Evolutionary conservation across 1,140 invertebrate genomes (phyloP).

Genomic region (Ctenoplectra terminalis): DNA sequence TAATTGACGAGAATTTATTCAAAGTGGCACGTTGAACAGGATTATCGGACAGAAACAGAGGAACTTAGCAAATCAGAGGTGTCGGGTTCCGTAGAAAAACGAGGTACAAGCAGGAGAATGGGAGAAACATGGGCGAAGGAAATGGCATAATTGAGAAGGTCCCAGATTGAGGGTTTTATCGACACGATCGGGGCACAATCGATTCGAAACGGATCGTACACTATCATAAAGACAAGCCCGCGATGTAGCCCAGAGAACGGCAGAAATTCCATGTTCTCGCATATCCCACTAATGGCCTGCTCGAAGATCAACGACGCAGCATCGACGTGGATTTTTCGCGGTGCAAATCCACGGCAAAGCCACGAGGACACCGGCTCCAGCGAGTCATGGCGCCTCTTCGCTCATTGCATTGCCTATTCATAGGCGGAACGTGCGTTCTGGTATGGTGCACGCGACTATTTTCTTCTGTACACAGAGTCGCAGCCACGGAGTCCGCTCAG

Average conservation of each 20-base stretch:
- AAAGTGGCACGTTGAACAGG: not conserved
- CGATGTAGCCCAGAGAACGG: slow-evolving; percentile 8
- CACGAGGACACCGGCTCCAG: slow-evolving; percentile 35
- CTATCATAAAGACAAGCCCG: slow-evolving; percentile 14
- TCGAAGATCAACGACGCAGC: slow-evolving; percentile 32
- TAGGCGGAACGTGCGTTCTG: slow-evolving; percentile 23
- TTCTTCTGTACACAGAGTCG: not conserved
- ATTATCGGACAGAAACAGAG: too few relatives aligned
- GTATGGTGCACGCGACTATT: slow-evolving; percentile 29
- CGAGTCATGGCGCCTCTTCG: slow-evolving; percentile 56
- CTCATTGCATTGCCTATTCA: slow-evolving; percentile 55
- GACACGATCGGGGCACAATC: not conserved
- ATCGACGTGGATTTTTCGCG: slow-evolving; percentile 53
- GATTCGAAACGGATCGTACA: slow-evolving; percentile 4
- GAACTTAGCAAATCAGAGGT: not conserved
- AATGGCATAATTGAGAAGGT: slow-evolving; percentile 2
- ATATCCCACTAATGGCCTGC: slow-evolving; percentile 50
- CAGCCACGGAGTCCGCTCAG: not conserved
- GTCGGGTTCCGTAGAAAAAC: not conserved
- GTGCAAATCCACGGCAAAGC: slow-evolving; percentile 36
- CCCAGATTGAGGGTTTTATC: not conserved
- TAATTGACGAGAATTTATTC: not conserved
- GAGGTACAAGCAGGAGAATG: not conserved
- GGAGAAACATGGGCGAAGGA: not conserved
- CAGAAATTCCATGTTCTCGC: slow-evolving; percentile 50